Conservation (phyloP, 2,888 invertebrate species). For the Crocallis elinguaria region DNA sequence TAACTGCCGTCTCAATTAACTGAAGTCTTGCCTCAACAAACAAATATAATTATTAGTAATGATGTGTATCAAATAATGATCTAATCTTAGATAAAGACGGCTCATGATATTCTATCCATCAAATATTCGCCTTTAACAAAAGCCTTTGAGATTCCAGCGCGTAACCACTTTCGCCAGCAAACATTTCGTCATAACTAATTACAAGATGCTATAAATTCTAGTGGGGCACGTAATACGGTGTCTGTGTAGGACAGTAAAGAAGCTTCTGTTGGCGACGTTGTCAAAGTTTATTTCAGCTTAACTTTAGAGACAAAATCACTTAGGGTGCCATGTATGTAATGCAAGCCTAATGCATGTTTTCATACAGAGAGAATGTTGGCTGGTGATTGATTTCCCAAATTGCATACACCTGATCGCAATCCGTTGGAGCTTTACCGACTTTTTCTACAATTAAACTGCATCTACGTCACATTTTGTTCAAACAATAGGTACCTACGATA, state of each 20-base stretch:
- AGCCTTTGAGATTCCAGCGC: slow-evolving; percentile 19
- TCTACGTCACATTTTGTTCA: no score
- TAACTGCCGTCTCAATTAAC: no score
- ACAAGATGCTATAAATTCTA: slow-evolving; percentile 34
- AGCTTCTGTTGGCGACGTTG: not conserved
- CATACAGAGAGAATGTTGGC: no score
- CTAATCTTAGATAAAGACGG: slow-evolving; percentile 3
- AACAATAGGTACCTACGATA: no score
- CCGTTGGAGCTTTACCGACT: no score
- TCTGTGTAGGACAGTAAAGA: slow-evolving; percentile 27
- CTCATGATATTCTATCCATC: slow-evolving; percentile 4
- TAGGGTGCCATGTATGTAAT: no score
- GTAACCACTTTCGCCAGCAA: slow-evolving; percentile 25
- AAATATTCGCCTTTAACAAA: slow-evolving; percentile 20
- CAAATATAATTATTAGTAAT: not conserved
- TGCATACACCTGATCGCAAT: no score
- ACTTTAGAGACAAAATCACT: no score
- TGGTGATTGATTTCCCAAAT: no score
- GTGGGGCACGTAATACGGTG: slow-evolving; percentile 49
- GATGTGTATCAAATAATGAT: slow-evolving; percentile 1
- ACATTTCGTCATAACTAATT: slow-evolving; percentile 34
- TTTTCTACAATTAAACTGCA: no score
- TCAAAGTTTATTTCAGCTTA: no score
- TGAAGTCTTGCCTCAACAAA: not conserved
- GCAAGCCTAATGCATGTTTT: no score